These are phyloP conservation scores for Rallus limicola DNA, from an alignment of 2,113 vertebrate genomes.

Conservation along the genomic window DNA sequence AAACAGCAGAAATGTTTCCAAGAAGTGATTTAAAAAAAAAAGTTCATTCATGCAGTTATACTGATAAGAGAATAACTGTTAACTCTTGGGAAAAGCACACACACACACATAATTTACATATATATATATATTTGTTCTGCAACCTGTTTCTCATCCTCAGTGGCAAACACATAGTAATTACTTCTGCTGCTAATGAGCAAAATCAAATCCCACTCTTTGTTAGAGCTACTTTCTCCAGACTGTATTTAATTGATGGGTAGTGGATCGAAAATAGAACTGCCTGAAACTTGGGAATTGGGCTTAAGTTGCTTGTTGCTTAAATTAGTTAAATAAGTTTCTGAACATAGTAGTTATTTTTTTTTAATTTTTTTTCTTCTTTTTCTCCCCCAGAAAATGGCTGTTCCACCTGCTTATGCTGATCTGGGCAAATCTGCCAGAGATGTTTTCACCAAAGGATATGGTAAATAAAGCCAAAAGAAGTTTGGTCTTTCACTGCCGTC, in stretches of 20 bases:
- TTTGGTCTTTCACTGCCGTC: not conserved
- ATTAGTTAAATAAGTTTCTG: not conserved
- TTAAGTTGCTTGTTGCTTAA: not conserved
- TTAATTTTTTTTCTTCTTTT: not conserved
- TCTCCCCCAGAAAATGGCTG: slow-evolving; percentile 85
- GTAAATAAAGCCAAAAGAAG: slow-evolving; percentile 74
- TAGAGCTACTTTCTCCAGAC: not conserved
- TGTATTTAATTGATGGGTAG: not conserved
- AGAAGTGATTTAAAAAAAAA: not conserved
- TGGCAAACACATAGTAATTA: not conserved
- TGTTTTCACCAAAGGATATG: slow-evolving; percentile 96
- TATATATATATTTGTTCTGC: not conserved
- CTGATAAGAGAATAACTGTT: not conserved
- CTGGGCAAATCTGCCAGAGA: slow-evolving; percentile 95
- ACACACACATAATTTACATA: too few species aligned
- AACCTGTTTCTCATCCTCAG: not conserved
- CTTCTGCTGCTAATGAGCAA: not conserved
- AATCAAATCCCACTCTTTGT: not conserved
- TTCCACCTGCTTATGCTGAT: slow-evolving; percentile 92
- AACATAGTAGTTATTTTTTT: not conserved
- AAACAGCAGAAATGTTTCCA: not conserved
- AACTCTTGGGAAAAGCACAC: not conserved
- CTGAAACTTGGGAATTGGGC: not conserved
- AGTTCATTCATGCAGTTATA: not conserved
- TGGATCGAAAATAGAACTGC: not conserved